These are phyloP conservation scores for Scaptomyza cyrtandrae DNA, from an alignment of 2,888 invertebrate genomes.

Conservation along the genomic window DNA sequence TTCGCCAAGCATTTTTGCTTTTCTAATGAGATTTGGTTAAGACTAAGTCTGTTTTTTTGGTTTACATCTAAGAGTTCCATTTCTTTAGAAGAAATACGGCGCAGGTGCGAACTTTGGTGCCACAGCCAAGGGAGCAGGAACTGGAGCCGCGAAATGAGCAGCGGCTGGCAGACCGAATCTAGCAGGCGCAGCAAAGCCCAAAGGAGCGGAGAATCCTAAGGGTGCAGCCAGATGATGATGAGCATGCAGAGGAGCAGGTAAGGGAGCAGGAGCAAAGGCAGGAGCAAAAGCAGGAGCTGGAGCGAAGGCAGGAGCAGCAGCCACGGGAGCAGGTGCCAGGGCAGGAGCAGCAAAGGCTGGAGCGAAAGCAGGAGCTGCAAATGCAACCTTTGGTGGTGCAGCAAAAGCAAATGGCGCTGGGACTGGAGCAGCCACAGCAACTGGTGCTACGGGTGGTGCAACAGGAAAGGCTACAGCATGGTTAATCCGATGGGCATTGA, in stretches of 20 bases:
- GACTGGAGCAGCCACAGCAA: slow-evolving; percentile 43
- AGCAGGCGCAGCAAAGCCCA: slow-evolving; percentile 41
- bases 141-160: slow-evolving; percentile 46
- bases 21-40: slow-evolving; percentile 37
- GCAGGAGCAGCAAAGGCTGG: slow-evolving; percentile 54
- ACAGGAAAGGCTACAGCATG: slow-evolving; percentile 90
- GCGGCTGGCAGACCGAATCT: slow-evolving; percentile 52
- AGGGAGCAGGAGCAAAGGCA: slow-evolving; percentile 51
- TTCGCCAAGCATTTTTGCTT: slow-evolving; percentile 55
- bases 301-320: slow-evolving; percentile 32
- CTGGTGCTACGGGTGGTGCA: slow-evolving; percentile 66
- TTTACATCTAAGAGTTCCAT: slow-evolving; percentile 24
- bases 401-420: slow-evolving; percentile 58
- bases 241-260: slow-evolving; percentile 46
- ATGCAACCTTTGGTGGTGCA: slow-evolving; percentile 58
- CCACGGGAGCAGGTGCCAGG: slow-evolving; percentile 45
- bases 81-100: slow-evolving; percentile 64
- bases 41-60: slow-evolving; percentile 27
- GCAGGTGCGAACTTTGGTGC: slow-evolving; percentile 59
- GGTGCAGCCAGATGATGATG: slow-evolving; percentile 29
- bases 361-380: slow-evolving; percentile 52
- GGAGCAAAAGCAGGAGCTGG: slow-evolving; percentile 38
- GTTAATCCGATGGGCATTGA: slow-evolving; percentile 90
- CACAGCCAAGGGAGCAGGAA: slow-evolving; percentile 54
- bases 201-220: slow-evolving; percentile 21